phyloP scores from a whole-genome alignment of 2,797 vertebrate species.

The Myotis findleyi region DNA sequence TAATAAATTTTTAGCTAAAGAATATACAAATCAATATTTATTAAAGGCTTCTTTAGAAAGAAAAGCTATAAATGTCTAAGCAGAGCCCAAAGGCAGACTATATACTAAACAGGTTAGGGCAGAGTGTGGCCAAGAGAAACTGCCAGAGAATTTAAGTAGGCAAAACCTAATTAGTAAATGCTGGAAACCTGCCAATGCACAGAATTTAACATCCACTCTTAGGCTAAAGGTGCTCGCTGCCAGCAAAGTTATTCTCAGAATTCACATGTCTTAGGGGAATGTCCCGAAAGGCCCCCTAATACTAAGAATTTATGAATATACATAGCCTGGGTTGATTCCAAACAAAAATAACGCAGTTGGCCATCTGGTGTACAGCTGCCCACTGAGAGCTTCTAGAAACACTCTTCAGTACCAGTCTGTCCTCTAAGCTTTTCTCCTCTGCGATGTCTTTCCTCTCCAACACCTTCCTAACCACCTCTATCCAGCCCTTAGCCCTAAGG shows the following conservation, averaged over 20 bases:
- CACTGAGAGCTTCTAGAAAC: conserved; percentile 17
- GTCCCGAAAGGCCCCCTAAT: not conserved
- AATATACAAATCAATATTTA: conserved; percentile 49
- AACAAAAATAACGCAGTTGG: conserved; percentile 55
- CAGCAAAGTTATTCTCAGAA: conserved; percentile 52
- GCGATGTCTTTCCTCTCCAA: not conserved
- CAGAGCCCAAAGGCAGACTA: conserved; percentile 32
- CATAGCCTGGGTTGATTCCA: not conserved
- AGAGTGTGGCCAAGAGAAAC: conserved; percentile 35
- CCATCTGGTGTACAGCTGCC: not conserved
- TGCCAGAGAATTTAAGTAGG: conserved; percentile 40
- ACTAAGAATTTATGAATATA: conserved; percentile 39
- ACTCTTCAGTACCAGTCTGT: not conserved
- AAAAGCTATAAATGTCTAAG: conserved; percentile 45
- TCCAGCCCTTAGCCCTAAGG: not conserved
- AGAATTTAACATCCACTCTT: conserved; percentile 47
- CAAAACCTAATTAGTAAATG: conserved; percentile 51
- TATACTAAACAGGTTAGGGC: conserved; percentile 36
- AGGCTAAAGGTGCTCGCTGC: not conserved
- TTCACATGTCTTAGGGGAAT: not conserved
- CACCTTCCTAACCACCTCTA: not conserved
- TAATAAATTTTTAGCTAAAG: conserved; percentile 35
- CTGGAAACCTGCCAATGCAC: conserved; percentile 20
- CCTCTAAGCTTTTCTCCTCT: not conserved
- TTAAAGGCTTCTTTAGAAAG: conserved; percentile 42